These are phyloP conservation scores for Patella ulyssiponensis DNA, from an alignment of 2,888 invertebrate genomes.

Conservation along the genomic window DNA sequence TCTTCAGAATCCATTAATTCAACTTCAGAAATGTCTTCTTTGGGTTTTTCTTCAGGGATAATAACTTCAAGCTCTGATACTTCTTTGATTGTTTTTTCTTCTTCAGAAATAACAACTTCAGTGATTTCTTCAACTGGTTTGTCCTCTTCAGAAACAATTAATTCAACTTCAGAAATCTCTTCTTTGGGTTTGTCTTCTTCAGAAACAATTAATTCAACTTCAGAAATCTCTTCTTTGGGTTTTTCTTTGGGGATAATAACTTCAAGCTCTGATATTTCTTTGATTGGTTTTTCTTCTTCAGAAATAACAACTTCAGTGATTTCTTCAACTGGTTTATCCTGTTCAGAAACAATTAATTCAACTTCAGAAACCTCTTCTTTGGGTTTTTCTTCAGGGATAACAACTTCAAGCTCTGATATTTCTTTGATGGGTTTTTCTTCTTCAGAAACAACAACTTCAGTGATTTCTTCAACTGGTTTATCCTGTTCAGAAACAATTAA, in stretches of 20 bases:
- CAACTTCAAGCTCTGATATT: neutral
- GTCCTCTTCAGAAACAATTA: neutral
- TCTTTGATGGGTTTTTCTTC: neutral
- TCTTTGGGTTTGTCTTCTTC: neutral
- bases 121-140: neutral
- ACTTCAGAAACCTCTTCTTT: too few relatives aligned
- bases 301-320: neutral
- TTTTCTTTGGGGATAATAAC: slow-evolving; percentile 8
- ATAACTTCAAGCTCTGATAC: slow-evolving; percentile 14
- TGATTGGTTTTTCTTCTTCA: neutral
- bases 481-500: neutral
- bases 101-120: slow-evolving; percentile 17
- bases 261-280: too few relatives aligned
- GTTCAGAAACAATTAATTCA: neutral
- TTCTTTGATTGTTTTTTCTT: slow-evolving; percentile 9
- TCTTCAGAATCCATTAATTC: neutral
- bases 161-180: neutral
- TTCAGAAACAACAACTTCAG: neutral
- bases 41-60: neutral
- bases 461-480: neutral
- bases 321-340: neutral
- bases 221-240: neutral
- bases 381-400: neutral
- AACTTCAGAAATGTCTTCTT: neutral
- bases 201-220: neutral